Base-by-base conservation (phyloP, 1,140 invertebrate species). In the Laupala kohalensis region DNA sequence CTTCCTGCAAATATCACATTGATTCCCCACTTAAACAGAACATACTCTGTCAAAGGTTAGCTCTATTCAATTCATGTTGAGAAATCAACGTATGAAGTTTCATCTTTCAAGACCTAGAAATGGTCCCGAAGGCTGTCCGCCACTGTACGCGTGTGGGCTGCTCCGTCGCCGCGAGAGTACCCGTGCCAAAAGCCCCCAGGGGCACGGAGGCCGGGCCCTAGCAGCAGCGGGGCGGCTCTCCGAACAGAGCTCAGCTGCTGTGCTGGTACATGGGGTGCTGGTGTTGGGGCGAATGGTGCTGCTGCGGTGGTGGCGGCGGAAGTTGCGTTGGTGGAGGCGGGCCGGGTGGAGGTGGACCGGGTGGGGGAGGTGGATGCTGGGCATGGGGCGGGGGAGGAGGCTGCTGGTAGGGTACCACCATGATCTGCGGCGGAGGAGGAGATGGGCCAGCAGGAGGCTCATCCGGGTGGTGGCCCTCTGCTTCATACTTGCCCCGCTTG, bases 401-500 rank as follows among this genome's bases (percentile, higher is more conserved):
- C 24, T 27, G 28, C 66, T 72, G 71, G 9, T 67, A 66, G 26
- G 67, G 68, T 19, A 29, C 65, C 30, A 72, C 71, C 19, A 72
- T 37, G 65, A 72, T 72, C n/a, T 68, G 25, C 26, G 67, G 71
- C 15, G 72, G 67, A 23, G 72, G 30, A 4, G 72, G 30, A n/a
- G 72, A 28, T 23, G 72, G 69, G 13, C 62, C 25, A 2, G 62
- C 29, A 27, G 65, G 25, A 24, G 29, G 27, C 5, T 68, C 69
- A 13, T 73, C 72, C 9, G 28, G 53, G 25, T 70, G 72, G 63
- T 70, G 68, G 24, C 72, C 72, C 63, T 73, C 72, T 4, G 72
- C 72, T 37, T 73, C 72, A 19, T 73, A 73, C 27, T 73, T 73
- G 29, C 68, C 72, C 19, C 92, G 83, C 78, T 94, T 94, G 80